Base-by-base conservation (phyloP, 1,140 invertebrate species). In the Solen grandis region DNA sequence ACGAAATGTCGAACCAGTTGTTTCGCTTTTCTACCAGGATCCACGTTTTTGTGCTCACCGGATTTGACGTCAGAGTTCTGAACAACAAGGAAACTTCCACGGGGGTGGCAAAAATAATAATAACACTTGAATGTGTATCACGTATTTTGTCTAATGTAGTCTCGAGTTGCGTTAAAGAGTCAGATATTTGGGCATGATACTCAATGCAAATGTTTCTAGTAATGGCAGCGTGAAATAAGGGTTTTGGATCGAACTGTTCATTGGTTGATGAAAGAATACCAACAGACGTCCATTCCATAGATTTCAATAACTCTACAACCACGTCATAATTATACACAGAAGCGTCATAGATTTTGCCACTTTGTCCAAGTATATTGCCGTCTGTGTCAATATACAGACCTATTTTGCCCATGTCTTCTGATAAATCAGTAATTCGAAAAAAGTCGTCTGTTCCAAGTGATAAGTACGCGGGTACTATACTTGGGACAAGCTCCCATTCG, bases 51-150 rank as follows among this genome's bases (percentile, higher is more conserved):
- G 74, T 36, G n/a, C n/a, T n/a, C 4, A 82, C 25, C 4, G 27
- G 46, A 54, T 41, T 76, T 27, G 79, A 69, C 10, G 75, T 82
- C 19, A 79, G 36, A n/a, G 62, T 55, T 38, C 70, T 65, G 19
- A 85, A 80, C 27, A 89, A 86, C 4, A 50, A n/a, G 14, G 57
- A 63, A 31, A 87, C 76, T 1, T 86, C 83, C 29, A 68, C 80
- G 22, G 68, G 65, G 8, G 60, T 81, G 0, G 82, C 75, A 10
- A 84, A 72, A 46, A 87, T 69, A 2, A 88, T 60, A 13, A 83
- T 74, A 29, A 81, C 70, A n/a, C 68, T 81, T 5, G 73, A 60
- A 19, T 66, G 25, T 2, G 74, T 65, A 14, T 60, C 5, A 5
- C n/a, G 27, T 0, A 82, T 52, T 4, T 16, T 36, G n/a, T 63